phyloP scores from a whole-genome alignment of 2,888 invertebrate species.

The Lottia gigantea region DNA sequence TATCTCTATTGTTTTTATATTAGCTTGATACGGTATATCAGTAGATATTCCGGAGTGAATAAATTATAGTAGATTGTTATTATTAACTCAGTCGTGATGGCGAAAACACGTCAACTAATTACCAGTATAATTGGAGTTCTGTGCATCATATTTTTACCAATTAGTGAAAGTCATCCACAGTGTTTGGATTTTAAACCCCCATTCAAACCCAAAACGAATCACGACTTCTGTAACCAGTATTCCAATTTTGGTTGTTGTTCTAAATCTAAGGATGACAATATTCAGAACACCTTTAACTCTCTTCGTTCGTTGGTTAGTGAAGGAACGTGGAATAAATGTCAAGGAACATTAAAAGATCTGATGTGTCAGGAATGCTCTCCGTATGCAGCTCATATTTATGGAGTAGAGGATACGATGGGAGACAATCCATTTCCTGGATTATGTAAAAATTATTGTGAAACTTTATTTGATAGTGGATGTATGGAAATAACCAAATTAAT shows the following conservation, averaged over 20 bases:
- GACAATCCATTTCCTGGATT: slow-evolving; percentile 57
- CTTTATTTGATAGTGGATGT: slow-evolving; percentile 46
- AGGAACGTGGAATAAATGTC: slow-evolving; percentile 41
- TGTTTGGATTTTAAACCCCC: slow-evolving; percentile 62
- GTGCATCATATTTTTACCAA: no score
- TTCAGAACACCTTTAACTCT: slow-evolving; percentile 35
- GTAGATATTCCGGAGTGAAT: no score
- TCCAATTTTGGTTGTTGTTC: slow-evolving; percentile 60
- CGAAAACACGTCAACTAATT: no score
- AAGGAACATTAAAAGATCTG: slow-evolving; percentile 42
- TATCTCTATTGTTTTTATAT: no score
- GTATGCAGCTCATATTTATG: slow-evolving; percentile 62
- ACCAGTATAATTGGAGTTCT: no score
- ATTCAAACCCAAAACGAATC: slow-evolving; percentile 37
- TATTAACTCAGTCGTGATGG: no score
- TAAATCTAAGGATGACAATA: slow-evolving; percentile 33
- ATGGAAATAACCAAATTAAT: slow-evolving; percentile 39
- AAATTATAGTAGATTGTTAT: no score
- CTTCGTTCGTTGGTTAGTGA: slow-evolving; percentile 29
- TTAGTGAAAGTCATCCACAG: slow-evolving; percentile 48
- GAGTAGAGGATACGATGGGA: slow-evolving; percentile 46
- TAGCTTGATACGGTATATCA: no score
- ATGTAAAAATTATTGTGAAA: slow-evolving; percentile 49
- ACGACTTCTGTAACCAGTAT: slow-evolving; percentile 59
- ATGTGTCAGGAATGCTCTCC: slow-evolving; percentile 64